Evolutionary conservation across 1,140 invertebrate species (phyloP).

Genomic region (Cecropterus lyciades): DNA sequence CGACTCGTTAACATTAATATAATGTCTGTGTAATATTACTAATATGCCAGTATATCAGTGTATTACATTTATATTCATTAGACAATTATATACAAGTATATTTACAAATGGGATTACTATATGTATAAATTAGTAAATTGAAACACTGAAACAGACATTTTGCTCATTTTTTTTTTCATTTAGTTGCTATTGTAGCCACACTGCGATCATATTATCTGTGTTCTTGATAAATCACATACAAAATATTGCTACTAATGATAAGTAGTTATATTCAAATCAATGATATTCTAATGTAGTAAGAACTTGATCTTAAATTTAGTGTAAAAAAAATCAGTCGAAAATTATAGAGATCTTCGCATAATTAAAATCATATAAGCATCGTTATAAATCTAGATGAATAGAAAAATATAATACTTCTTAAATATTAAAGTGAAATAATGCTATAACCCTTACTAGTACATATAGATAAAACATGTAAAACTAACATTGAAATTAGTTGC

Average conservation of each 20-base stretch:
- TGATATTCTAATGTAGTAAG: not conserved
- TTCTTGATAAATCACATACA: slow-evolving; percentile 3
- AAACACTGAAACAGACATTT: no score
- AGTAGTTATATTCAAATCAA: slow-evolving; percentile 1
- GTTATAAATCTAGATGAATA: slow-evolving; percentile 49
- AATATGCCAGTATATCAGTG: not conserved
- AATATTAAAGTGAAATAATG: slow-evolving; percentile 18
- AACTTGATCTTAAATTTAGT: slow-evolving; percentile 18
- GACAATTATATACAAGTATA: slow-evolving; percentile 17
- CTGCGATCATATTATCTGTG: slow-evolving; percentile 16
- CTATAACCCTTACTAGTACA: not conserved
- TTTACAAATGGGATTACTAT: slow-evolving; percentile 11
- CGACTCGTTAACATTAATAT: no score
- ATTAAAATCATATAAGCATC: slow-evolving; percentile 40
- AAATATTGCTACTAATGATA: not conserved
- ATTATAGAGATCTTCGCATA: slow-evolving; percentile 45
- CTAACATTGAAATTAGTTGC: slow-evolving; percentile 1
- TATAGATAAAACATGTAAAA: not conserved
- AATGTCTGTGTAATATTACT: not conserved
- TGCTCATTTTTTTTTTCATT: no score
- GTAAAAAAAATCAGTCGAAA: slow-evolving; percentile 54
- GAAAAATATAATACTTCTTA: slow-evolving; percentile 52
- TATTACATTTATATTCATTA: slow-evolving; percentile 2
- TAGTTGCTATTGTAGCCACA: not conserved
- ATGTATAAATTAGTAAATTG: slow-evolving; percentile 1